Percentiles rank a stretch among this genome's conserved stretches.
phyloP scores from a whole-genome alignment of 2,113 vertebrate species.

The Lichenostomus cassidix region DNA sequence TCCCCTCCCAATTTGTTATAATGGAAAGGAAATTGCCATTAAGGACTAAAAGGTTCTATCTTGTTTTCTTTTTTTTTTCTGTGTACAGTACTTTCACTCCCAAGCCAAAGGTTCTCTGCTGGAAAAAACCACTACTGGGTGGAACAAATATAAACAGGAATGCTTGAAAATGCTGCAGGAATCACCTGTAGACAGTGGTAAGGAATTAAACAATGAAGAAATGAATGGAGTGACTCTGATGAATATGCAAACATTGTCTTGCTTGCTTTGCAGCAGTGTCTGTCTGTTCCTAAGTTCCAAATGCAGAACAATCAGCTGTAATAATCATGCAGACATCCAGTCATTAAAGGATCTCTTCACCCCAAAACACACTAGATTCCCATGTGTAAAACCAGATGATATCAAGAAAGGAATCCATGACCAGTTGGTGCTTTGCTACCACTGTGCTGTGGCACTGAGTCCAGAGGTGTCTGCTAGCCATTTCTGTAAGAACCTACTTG shows the following conservation, averaged over 20 bases:
- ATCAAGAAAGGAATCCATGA: neutral
- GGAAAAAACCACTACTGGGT: constrained; percentile 79
- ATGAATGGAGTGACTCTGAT: rapidly evolving
- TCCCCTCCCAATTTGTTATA: neutral
- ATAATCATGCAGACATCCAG: neutral
- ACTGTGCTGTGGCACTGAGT: neutral
- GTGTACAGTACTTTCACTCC: neutral
- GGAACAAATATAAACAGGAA: constrained; percentile 83
- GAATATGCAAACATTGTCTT: neutral
- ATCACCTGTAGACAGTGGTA: constrained; percentile 69
- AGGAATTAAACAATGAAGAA: constrained; percentile 8
- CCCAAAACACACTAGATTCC: neutral
- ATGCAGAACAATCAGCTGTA: neutral
- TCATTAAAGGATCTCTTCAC: neutral
- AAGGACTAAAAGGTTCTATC: neutral
- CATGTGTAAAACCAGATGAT: neutral
- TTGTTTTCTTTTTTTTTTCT: neutral
- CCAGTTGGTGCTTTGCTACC: neutral
- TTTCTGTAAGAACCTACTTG: neutral
- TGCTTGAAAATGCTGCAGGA: constrained; percentile 80
- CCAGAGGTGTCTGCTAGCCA: neutral
- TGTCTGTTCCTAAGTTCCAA: neutral
- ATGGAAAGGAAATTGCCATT: neutral
- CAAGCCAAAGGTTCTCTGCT: constrained; percentile 84
- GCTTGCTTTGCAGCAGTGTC: neutral